A percentile compares a stretch with the other conserved stretches of the same genome.
Evolutionary conservation across 2,113 vertebrate species (phyloP).

Genomic region (Pseudorhombus dupliciocellatus): DNA sequence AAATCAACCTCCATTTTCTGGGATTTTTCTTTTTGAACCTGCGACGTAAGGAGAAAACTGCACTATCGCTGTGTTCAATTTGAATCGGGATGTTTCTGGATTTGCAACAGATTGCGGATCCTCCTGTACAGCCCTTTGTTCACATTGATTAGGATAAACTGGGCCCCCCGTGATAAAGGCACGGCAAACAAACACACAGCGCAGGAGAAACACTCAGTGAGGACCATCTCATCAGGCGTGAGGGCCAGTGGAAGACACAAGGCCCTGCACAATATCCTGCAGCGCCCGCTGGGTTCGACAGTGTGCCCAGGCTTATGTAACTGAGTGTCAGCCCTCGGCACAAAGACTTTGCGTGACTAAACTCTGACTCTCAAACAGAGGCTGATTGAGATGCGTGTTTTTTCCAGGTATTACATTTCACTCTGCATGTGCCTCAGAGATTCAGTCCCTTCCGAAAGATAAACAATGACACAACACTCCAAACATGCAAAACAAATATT

Average conservation of each 20-base stretch:
- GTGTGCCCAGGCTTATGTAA: constrained; percentile 58
- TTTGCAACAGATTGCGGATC: not conserved
- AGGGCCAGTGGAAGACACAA: constrained; percentile 29
- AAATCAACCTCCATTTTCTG: not conserved
- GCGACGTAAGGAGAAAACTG: not conserved
- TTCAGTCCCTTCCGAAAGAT: not conserved
- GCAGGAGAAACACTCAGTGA: constrained; percentile 20
- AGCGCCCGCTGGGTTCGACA: not conserved
- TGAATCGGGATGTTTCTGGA: not conserved
- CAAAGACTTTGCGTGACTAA: constrained; percentile 72
- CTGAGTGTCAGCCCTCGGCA: constrained; percentile 26
- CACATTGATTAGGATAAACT: not conserved
- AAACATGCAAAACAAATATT: not conserved
- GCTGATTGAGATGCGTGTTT: constrained; percentile 15
- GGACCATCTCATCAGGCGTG: constrained; percentile 41
- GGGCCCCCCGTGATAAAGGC: constrained; percentile 8
- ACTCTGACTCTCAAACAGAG: constrained; percentile 43
- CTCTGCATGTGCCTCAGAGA: constrained; percentile 1
- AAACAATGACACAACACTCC: not conserved
- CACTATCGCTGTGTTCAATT: not conserved
- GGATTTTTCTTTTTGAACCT: not conserved
- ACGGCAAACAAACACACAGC: constrained; percentile 36
- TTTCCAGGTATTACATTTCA: constrained; percentile 42
- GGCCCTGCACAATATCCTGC: constrained; percentile 35
- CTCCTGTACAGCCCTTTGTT: not conserved